These are phyloP conservation scores for Tetanocera ferruginea DNA, from an alignment of 2,888 invertebrate genomes.

Conservation along the genomic window DNA sequence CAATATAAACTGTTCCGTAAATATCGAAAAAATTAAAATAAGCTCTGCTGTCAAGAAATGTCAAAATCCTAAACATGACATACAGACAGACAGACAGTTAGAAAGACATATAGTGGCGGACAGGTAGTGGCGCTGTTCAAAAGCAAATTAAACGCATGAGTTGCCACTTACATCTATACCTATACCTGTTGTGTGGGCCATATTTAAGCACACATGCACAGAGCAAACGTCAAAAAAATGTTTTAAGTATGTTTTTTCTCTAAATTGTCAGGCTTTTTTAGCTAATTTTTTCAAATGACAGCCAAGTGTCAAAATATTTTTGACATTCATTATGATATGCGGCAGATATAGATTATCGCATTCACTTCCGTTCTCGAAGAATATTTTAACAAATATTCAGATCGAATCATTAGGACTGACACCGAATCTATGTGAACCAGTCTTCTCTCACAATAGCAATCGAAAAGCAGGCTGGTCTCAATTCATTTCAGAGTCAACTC, in stretches of 20 bases:
- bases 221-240: too few species aligned
- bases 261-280: background rate
- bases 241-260: background rate
- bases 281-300: background rate
- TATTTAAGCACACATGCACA: too few species aligned
- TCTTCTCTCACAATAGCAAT: too few species aligned
- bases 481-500: too few species aligned
- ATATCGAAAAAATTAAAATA: background rate
- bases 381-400: too few species aligned
- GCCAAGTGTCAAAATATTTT: background rate
- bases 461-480: too few species aligned
- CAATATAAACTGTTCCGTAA: too few species aligned
- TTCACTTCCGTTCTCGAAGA: background rate
- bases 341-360: background rate
- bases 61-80: background rate
- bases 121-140: background rate
- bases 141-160: too few species aligned
- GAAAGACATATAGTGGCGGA: background rate
- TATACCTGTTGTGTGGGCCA: too few species aligned
- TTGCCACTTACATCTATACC: too few species aligned
- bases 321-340: background rate
- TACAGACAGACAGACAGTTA: background rate
- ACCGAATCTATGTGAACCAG: too few species aligned
- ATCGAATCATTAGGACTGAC: too few species aligned
- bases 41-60: background rate